These are phyloP conservation scores for Anniella stebbinsi DNA, from an alignment of 2,797 vertebrate species.

Conservation along the genomic window DNA sequence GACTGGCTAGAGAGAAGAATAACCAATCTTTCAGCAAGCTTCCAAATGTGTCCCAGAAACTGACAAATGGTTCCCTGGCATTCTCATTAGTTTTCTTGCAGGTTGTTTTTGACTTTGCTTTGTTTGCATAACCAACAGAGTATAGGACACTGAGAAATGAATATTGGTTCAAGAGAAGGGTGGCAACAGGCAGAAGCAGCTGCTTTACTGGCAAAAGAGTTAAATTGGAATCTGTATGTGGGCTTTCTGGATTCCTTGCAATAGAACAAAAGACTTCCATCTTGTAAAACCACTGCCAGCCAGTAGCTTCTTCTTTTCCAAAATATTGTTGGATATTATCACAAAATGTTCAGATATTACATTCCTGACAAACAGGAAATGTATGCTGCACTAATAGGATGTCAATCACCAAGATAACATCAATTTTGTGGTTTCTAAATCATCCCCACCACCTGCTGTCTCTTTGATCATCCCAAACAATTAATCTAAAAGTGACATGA, in stretches of 20 bases:
- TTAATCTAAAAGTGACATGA: slow-evolving; percentile 83
- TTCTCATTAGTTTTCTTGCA: slow-evolving; percentile 37
- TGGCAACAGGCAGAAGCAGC: slow-evolving; percentile 61
- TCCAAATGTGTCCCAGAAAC: neutral
- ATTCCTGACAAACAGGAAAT: slow-evolving; percentile 85
- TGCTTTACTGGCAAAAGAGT: slow-evolving; percentile 52
- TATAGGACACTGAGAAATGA: neutral
- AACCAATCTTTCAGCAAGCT: neutral
- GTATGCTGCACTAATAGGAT: slow-evolving; percentile 78
- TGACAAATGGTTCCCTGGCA: slow-evolving; percentile 10
- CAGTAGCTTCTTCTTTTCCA: slow-evolving; percentile 77
- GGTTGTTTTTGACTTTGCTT: slow-evolving; percentile 28
- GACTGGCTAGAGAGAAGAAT: slow-evolving; percentile 12
- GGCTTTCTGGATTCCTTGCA: slow-evolving; percentile 76
- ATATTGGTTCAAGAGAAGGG: neutral
- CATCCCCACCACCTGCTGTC: slow-evolving; percentile 83
- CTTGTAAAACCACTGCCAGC: slow-evolving; percentile 77
- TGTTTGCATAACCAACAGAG: slow-evolving; percentile 4
- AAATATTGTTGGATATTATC: slow-evolving; percentile 83
- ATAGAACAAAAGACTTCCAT: slow-evolving; percentile 74
- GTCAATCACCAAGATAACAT: slow-evolving; percentile 84
- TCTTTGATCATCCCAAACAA: slow-evolving; percentile 85
- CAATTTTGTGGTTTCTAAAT: slow-evolving; percentile 86
- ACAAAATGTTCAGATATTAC: slow-evolving; percentile 78
- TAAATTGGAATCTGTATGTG: slow-evolving; percentile 56